A percentile compares a stretch with the other conserved stretches of the same genome.
Evolutionary conservation across 2,888 invertebrate species (phyloP).

Genomic region (Standfussiana lucernea): DNA sequence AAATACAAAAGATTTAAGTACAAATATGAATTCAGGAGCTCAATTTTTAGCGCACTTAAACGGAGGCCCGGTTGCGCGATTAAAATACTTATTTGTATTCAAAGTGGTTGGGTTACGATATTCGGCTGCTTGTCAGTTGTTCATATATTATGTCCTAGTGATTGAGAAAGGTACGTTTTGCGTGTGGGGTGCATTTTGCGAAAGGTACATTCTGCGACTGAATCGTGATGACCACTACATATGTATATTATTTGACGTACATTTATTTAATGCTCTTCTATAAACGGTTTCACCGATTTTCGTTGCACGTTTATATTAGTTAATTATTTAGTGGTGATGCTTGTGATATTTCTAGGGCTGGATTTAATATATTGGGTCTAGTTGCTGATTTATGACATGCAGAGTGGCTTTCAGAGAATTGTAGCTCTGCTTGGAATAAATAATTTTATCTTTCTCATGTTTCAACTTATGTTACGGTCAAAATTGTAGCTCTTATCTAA

Average conservation of each 20-base stretch:
- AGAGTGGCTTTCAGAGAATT: not conserved
- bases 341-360: not conserved
- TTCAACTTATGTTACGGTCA: not conserved
- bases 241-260: slow-evolving; percentile 9
- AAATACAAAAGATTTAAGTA: slow-evolving; percentile 26
- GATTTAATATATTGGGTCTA: not conserved
- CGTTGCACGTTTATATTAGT: not conserved
- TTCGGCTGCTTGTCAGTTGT: not conserved
- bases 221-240: slow-evolving; percentile 13
- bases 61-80: slow-evolving; percentile 13
- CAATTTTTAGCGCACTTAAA: slow-evolving; percentile 18
- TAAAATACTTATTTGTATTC: slow-evolving; percentile 42
- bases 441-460: not conserved
- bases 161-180: no score
- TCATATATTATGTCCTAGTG: slow-evolving; percentile 1
- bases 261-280: slow-evolving; percentile 1
- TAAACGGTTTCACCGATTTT: slow-evolving; percentile 1
- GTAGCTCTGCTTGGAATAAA: not conserved
- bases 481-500: not conserved
- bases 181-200: no score
- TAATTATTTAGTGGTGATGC: not conserved
- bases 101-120: slow-evolving; percentile 18
- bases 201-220: no score
- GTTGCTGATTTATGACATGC: not conserved
- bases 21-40: slow-evolving; percentile 32